Evolutionary conservation across 2,888 invertebrate genomes (phyloP).

Genomic region (Lottia gigantea): DNA sequence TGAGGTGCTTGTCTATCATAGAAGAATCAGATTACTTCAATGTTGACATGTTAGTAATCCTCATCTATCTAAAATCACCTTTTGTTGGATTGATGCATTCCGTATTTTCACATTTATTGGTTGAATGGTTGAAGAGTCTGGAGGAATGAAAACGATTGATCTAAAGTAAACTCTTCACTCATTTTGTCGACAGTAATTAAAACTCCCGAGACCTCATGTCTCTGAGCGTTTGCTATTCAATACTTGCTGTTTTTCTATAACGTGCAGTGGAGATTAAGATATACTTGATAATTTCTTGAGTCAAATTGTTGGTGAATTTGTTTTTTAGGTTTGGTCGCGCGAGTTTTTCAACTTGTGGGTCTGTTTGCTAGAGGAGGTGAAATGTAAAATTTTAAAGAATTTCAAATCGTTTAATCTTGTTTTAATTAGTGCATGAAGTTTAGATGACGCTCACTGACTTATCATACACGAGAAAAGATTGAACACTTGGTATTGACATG

Average conservation of each 20-base stretch:
- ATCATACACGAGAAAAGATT: neutral
- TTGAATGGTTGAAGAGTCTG: constrained; percentile 1
- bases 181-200: neutral
- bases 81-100: neutral
- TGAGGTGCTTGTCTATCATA: constrained; percentile 1
- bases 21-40: neutral
- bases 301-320: constrained; percentile 1
- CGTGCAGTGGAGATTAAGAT: neutral
- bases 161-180: constrained; percentile 6
- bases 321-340: constrained; percentile 4
- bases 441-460: neutral
- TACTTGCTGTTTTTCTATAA: no score
- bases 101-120: neutral
- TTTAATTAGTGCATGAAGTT: constrained; percentile 4
- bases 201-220: neutral
- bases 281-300: neutral
- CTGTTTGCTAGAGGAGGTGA: constrained; percentile 1
- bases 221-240: no score
- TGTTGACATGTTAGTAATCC: neutral
- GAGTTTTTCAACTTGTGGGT: neutral
- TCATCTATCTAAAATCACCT: constrained; percentile 8
- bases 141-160: neutral
- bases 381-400: neutral
- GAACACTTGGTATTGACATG: constrained; percentile 6
- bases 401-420: constrained; percentile 3